Conservation (phyloP, 1,140 invertebrate genomes). For the Druon quercuslanigerum region DNA sequence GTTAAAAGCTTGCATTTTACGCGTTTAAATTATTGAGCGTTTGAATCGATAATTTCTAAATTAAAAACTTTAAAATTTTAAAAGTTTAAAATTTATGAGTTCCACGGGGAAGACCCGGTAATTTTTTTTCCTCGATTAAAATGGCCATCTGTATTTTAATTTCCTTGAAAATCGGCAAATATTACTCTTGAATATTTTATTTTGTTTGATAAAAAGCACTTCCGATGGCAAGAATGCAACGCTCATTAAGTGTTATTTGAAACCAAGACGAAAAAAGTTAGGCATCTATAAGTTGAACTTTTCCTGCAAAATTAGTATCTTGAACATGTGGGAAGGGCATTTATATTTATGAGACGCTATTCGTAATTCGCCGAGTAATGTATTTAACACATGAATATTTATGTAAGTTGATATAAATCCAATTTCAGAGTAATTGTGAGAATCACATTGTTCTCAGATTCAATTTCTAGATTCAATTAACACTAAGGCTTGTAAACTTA, state of each 20-base stretch:
- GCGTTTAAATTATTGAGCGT: too few species aligned
- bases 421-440: conserved; percentile 8
- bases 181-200: too few species aligned
- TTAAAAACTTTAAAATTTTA: too few species aligned
- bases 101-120: too few species aligned
- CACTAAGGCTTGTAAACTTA: too few species aligned
- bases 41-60: too few species aligned
- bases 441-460: conserved; percentile 21
- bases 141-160: too few species aligned
- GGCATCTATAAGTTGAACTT: neutral
- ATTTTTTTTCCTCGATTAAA: neutral
- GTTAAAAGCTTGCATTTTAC: too few species aligned
- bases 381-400: conserved; percentile 15
- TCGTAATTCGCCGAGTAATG: conserved; percentile 22
- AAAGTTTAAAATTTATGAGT: too few species aligned
- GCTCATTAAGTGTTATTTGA: neutral
- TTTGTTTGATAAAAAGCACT: too few species aligned
- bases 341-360: conserved; percentile 16
- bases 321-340: conserved; percentile 12
- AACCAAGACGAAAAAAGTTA: too few species aligned
- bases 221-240: neutral
- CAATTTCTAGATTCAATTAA: conserved; percentile 21
- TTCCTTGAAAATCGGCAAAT: too few species aligned
- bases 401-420: conserved; percentile 28
- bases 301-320: neutral